phyloP scores from a whole-genome alignment of 2,888 invertebrate genomes.

The Xanthorhoe designata region DNA sequence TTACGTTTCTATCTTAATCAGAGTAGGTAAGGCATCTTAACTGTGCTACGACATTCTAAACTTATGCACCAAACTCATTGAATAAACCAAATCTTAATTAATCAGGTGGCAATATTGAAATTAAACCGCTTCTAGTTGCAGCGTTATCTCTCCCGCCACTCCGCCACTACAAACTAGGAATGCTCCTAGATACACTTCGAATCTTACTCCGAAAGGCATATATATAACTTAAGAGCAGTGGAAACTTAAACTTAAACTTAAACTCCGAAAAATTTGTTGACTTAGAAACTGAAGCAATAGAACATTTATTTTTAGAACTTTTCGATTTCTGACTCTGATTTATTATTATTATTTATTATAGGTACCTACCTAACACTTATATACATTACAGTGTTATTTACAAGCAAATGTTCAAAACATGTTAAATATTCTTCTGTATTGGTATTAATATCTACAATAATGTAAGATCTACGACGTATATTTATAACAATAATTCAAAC shows the following conservation, averaged over 20 bases:
- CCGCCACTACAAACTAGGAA: conserved; percentile 26
- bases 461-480: background rate
- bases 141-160: conserved; percentile 43
- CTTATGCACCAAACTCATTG: conserved; percentile 26
- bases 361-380: too few species aligned
- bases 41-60: conserved; percentile 9
- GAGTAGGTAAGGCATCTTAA: background rate
- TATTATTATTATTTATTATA: too few species aligned
- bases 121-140: conserved; percentile 36
- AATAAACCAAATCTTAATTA: conserved; percentile 46
- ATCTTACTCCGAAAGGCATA: conserved; percentile 15
- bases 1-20: background rate
- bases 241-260: background rate
- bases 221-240: background rate
- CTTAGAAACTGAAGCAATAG: too few species aligned
- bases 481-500: background rate
- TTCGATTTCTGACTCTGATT: too few species aligned
- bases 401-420: too few species aligned
- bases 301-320: too few species aligned
- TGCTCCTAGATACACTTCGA: conserved; percentile 8
- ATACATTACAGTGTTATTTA: too few species aligned
- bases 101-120: conserved; percentile 47
- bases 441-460: too few species aligned
- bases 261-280: background rate
- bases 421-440: too few species aligned